These are phyloP conservation scores for Drosophila cardini DNA, from an alignment of 1,140 invertebrate species.

Conservation along the genomic window DNA sequence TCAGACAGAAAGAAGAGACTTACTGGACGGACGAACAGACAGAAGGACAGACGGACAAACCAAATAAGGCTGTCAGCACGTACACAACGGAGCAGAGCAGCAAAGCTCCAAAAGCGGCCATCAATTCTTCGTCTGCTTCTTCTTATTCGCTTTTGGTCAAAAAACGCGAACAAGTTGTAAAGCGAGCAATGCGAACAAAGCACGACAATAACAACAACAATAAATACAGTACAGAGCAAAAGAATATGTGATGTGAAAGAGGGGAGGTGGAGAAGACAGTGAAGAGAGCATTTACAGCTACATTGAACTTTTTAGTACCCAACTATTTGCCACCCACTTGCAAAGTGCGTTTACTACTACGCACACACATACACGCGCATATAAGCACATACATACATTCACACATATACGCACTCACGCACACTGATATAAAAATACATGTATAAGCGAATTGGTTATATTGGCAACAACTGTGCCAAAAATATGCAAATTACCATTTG, in stretches of 20 bases:
- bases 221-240: conserved; percentile 45
- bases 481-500: conserved; percentile 77
- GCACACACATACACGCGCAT: conserved; percentile 62
- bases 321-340: conserved; percentile 63
- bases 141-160: conserved; percentile 60
- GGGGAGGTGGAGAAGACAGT: conserved; percentile 5
- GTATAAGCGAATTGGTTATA: conserved; percentile 23
- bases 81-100: conserved; percentile 23
- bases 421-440: background rate
- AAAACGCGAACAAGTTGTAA: conserved; percentile 77
- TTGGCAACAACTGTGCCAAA: conserved; percentile 73
- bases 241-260: background rate
- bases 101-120: conserved; percentile 68
- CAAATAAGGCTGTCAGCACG: conserved; percentile 56
- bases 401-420: conserved; percentile 10
- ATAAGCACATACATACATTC: conserved; percentile 16
- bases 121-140: conserved; percentile 66
- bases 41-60: conserved; percentile 29
- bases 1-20: conserved; percentile 31
- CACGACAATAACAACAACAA: conserved; percentile 55
- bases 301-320: conserved; percentile 76
- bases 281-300: conserved; percentile 71
- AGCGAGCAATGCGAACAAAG: conserved; percentile 78
- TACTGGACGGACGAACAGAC: background rate
- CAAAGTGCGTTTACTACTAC: conserved; percentile 79